Evolutionary conservation across 2,113 vertebrate genomes (phyloP).

Genomic region (Hippocampus zosterae): DNA sequence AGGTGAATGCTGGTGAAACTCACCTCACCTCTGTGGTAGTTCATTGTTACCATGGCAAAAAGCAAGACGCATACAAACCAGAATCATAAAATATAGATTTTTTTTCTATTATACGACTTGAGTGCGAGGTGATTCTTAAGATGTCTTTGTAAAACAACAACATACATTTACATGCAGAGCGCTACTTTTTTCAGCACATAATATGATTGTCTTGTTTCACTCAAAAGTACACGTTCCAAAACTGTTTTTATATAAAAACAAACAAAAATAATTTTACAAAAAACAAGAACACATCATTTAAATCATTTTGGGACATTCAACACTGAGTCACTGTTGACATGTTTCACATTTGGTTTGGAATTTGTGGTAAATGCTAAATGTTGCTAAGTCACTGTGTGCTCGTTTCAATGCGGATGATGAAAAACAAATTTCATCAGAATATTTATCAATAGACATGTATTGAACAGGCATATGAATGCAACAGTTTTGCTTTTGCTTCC

Average conservation of each 20-base stretch:
- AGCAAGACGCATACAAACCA: conserved; percentile 39
- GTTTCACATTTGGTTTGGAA: conserved; percentile 32
- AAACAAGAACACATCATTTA: conserved; percentile 34
- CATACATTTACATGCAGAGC: conserved; percentile 35
- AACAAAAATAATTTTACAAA: neutral
- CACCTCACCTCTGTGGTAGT: conserved; percentile 50
- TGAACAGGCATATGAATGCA: too few relatives aligned
- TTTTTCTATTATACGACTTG: conserved; percentile 41
- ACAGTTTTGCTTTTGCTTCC: too few relatives aligned
- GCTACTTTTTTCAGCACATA: conserved; percentile 15
- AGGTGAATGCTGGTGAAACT: conserved; percentile 11
- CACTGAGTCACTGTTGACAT: conserved; percentile 22
- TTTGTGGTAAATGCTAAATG: conserved; percentile 42
- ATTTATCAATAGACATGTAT: neutral
- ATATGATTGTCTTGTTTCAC: conserved; percentile 16
- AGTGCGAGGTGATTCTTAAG: conserved; percentile 56
- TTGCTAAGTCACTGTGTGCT: neutral
- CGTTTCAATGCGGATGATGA: neutral
- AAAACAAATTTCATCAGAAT: neutral
- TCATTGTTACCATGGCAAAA: conserved; percentile 22
- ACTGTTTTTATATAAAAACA: neutral
- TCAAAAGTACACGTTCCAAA: conserved; percentile 26
- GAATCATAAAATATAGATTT: conserved; percentile 40
- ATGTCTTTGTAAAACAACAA: conserved; percentile 48
- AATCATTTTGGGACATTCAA: conserved; percentile 58